Conservation (phyloP, 2,113 vertebrate species). For the Oryzias javanicus region DNA sequence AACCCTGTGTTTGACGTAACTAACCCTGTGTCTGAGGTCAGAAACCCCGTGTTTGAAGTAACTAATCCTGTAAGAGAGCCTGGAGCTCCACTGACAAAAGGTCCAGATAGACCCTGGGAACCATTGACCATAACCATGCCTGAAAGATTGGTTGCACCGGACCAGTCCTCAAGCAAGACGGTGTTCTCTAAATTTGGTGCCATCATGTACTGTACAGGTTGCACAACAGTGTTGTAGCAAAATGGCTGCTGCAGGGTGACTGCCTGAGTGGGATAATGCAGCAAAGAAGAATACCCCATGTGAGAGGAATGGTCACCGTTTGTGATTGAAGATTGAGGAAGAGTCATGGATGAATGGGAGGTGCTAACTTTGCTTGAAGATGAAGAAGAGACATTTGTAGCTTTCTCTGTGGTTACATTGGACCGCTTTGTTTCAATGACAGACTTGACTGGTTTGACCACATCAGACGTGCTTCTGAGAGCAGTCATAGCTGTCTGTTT, state of each 20-base stretch:
- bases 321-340: constrained; percentile 25
- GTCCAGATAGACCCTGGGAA: constrained; percentile 15
- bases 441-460: constrained; percentile 20
- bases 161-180: constrained; percentile 50
- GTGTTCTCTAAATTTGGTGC: constrained; percentile 59
- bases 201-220: constrained; percentile 62
- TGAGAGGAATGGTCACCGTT: constrained; percentile 26
- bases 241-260: constrained; percentile 66
- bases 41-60: too few relatives aligned
- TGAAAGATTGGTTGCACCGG: constrained; percentile 16
- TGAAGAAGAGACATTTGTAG: constrained; percentile 34
- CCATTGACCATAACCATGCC: constrained; percentile 54
- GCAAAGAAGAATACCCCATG: constrained; percentile 21
- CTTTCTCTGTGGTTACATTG: constrained; percentile 34
- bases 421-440: constrained; percentile 31
- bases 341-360: constrained; percentile 6
- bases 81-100: constrained; percentile 10
- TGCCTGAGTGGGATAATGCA: constrained; percentile 44
- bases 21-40: too few relatives aligned
- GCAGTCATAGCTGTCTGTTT: background rate
- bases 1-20: too few relatives aligned
- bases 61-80: background rate
- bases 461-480: constrained; percentile 18
- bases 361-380: constrained; percentile 17
- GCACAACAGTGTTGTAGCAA: constrained; percentile 52